These are phyloP conservation scores for Indicator maculatus DNA, from an alignment of 2,113 vertebrate genomes.

Conservation along the genomic window DNA sequence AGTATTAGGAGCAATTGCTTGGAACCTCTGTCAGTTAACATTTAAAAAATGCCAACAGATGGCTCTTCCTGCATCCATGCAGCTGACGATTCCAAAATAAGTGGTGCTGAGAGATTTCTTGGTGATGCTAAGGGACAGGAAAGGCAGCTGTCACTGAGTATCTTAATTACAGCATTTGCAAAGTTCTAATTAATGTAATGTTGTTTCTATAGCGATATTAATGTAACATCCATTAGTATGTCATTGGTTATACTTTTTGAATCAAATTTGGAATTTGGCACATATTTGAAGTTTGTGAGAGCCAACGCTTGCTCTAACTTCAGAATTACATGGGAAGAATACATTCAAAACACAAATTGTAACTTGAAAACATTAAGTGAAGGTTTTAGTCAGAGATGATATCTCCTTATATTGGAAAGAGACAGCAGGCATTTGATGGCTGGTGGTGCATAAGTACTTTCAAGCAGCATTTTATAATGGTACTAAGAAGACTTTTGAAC, in stretches of 20 bases:
- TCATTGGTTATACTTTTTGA: slow-evolving; percentile 63
- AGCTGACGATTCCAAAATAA: slow-evolving; percentile 76
- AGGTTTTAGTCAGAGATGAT: not conserved
- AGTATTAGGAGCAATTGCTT: slow-evolving; percentile 43
- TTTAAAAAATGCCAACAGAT: slow-evolving; percentile 78
- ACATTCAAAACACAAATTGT: not conserved
- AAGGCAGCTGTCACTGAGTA: slow-evolving; percentile 80
- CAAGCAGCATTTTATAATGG: not conserved
- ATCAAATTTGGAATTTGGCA: slow-evolving; percentile 72
- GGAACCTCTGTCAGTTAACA: slow-evolving; percentile 65
- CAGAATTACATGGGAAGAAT: not conserved
- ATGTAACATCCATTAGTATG: slow-evolving; percentile 73
- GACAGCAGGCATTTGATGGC: not conserved
- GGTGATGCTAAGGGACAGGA: slow-evolving; percentile 70
- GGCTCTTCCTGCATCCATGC: slow-evolving; percentile 69
- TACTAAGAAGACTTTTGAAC: not conserved
- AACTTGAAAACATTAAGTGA: not conserved
- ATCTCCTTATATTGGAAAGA: not conserved
- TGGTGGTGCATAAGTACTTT: not conserved
- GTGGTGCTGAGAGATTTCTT: slow-evolving; percentile 77
- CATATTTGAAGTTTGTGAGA: slow-evolving; percentile 33
- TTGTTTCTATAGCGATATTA: slow-evolving; percentile 81
- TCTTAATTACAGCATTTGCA: slow-evolving; percentile 81
- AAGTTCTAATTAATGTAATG: slow-evolving; percentile 83
- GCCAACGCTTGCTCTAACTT: slow-evolving; percentile 9